These are phyloP conservation scores for Minunthozetes semirufus DNA, from an alignment of 2,888 invertebrate genomes.

Conservation along the genomic window DNA sequence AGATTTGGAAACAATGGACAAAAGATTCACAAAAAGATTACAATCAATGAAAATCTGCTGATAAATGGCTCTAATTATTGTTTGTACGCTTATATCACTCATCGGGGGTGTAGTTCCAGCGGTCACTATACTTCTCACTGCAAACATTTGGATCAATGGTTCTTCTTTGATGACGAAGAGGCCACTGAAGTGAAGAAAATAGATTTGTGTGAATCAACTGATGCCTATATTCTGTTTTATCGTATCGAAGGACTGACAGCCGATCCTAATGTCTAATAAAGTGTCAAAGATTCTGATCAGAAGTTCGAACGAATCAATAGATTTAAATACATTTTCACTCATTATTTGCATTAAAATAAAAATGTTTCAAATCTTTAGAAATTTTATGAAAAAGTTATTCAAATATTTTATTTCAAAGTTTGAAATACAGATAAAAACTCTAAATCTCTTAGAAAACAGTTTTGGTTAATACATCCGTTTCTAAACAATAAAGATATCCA, in stretches of 20 bases:
- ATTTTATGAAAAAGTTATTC: too few relatives aligned
- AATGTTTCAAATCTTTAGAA: too few relatives aligned
- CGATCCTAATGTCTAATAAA: too few relatives aligned
- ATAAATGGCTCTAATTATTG: conserved; percentile 10
- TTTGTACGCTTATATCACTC: conserved; percentile 62
- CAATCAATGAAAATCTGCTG: conserved; percentile 10
- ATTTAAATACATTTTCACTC: too few relatives aligned
- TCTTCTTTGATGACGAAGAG: conserved; percentile 88
- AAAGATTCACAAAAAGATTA: conserved; percentile 33
- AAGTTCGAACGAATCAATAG: too few relatives aligned
- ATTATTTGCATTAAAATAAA: too few relatives aligned
- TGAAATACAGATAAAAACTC: too few relatives aligned
- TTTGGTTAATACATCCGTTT: too few relatives aligned
- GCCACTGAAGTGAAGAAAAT: conserved; percentile 22
- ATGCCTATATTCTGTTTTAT: background rate
- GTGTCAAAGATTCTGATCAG: too few relatives aligned
- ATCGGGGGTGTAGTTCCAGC: conserved; percentile 84
- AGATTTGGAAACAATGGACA: conserved; percentile 38
- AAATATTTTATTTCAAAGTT: too few relatives aligned
- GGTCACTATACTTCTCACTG: conserved; percentile 88
- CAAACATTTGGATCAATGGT: conserved; percentile 63
- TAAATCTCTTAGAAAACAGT: too few relatives aligned
- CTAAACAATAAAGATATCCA: too few relatives aligned
- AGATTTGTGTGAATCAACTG: conserved; percentile 49
- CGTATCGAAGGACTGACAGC: background rate